Evolutionary conservation across 2,888 invertebrate species (phyloP), one percentile per base, ranked within the genome.

Genomic region (Erebia epiphron): DNA sequence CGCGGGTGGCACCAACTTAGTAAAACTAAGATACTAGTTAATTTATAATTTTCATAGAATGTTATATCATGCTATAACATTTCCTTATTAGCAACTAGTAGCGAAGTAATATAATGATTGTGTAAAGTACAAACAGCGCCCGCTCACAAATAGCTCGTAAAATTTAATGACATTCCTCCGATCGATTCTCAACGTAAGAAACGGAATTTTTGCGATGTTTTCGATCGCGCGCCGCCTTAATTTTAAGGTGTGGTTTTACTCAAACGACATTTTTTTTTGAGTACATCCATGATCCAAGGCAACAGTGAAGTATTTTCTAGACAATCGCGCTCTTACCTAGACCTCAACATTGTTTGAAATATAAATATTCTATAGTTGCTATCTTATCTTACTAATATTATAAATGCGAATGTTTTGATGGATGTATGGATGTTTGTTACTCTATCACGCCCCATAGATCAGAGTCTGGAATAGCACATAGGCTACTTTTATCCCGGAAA

Each of bases 151-250:
- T 84, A 84, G 87, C 79, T 86, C 86, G 84, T 91, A 91, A 91
- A 91, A 90, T 82, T 89, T 91, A 87, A 91, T 87, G 86, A 87
- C 85, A 87, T 86, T 84, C 84, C 82, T 73, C 75, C 75, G 80
- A 79, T 82, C 79, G 80, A 76, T 79, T 78, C 78, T 78, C 79
- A 80, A 82, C 78, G 80, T 83, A 71, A 81, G 83, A 83, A 82
- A 84, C 80, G 87, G 83, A 87, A 89, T 88, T 90, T 89, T 90
- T 87, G 84, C 85, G 83, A 82, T 83, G 80, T 81, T 77, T 81
- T 79, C 83, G 81, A 87, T 86, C 86, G n/a, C n/a, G n/a, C n/a
- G 79, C 80, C 82, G 82, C 83, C 79, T 86, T 86, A 86, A 81
- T 82, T 78, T 84, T 83, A 88, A 84, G 80, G 77, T 50, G 68